These are phyloP conservation scores for Eueides isabella DNA, from an alignment of 1,140 invertebrate species.

Conservation along the genomic window DNA sequence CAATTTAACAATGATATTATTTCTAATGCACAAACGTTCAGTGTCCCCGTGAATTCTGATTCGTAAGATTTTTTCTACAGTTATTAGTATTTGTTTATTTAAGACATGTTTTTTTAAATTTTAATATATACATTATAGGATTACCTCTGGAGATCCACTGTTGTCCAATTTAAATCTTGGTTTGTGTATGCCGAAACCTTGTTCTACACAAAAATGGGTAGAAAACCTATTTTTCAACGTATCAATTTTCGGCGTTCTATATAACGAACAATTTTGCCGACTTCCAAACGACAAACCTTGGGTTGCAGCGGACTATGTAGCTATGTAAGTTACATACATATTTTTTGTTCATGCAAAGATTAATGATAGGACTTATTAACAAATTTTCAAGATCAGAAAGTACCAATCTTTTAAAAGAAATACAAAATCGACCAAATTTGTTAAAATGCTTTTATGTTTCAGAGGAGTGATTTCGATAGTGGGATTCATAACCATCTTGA, in stretches of 20 bases:
- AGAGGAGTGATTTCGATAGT: constrained; percentile 37
- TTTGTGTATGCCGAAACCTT: constrained; percentile 60
- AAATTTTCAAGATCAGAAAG: too few species aligned
- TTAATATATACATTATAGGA: constrained; percentile 28
- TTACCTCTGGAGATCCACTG: constrained; percentile 7
- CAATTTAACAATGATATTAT: too few species aligned
- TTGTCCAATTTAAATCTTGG: constrained; percentile 42
- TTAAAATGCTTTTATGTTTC: constrained; percentile 16
- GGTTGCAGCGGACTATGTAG: constrained; percentile 56
- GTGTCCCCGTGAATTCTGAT: constrained; percentile 5
- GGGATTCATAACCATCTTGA: constrained; percentile 31
- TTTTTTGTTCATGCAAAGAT: neutral
- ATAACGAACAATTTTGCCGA: constrained; percentile 52
- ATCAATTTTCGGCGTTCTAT: constrained; percentile 45
- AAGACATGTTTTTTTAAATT: too few species aligned
- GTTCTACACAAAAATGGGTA: constrained; percentile 51
- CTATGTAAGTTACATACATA: constrained; percentile 49
- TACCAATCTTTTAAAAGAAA: too few species aligned
- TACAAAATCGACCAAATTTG: too few species aligned
- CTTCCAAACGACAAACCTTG: constrained; percentile 62
- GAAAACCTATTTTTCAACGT: constrained; percentile 45
- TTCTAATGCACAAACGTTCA: too few species aligned
- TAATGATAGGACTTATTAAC: too few species aligned
- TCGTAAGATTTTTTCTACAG: too few species aligned
- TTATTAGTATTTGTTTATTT: too few species aligned